phyloP scores from a whole-genome alignment of 2,113 vertebrate species.

The Microcebus jonahi region DNA sequence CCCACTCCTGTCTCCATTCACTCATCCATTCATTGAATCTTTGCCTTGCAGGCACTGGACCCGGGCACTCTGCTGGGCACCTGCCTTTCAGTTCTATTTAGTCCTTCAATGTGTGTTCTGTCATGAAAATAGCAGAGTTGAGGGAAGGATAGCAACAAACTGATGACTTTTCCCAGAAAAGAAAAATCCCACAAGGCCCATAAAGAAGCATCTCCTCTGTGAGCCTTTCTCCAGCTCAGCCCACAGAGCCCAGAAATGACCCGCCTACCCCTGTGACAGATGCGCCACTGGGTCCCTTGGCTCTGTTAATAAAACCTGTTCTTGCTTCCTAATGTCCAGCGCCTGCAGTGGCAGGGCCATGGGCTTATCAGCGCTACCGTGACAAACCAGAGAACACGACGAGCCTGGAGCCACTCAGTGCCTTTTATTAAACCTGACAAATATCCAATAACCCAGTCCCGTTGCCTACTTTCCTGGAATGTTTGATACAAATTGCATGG shows the following conservation, averaged over 20 bases:
- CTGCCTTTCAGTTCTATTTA: background rate
- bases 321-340: constrained; percentile 47
- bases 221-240: background rate
- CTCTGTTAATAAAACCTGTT: constrained; percentile 47
- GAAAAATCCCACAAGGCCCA: background rate
- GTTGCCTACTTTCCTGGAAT: constrained; percentile 23
- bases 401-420: background rate
- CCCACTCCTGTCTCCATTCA: background rate
- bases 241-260: background rate
- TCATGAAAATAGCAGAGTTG: background rate
- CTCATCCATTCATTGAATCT: background rate
- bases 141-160: background rate
- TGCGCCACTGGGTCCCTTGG: fast-evolving
- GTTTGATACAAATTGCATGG: constrained; percentile 38
- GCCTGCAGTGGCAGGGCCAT: background rate
- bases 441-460: constrained; percentile 52
- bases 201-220: background rate
- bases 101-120: background rate
- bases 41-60: background rate
- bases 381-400: constrained; percentile 19
- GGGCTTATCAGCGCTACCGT: background rate
- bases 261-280: background rate
- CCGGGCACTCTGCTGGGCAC: background rate
- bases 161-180: background rate
- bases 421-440: constrained; percentile 67